These are phyloP conservation scores for Cantharis rustica DNA, from an alignment of 2,888 invertebrate species.

Conservation along the genomic window DNA sequence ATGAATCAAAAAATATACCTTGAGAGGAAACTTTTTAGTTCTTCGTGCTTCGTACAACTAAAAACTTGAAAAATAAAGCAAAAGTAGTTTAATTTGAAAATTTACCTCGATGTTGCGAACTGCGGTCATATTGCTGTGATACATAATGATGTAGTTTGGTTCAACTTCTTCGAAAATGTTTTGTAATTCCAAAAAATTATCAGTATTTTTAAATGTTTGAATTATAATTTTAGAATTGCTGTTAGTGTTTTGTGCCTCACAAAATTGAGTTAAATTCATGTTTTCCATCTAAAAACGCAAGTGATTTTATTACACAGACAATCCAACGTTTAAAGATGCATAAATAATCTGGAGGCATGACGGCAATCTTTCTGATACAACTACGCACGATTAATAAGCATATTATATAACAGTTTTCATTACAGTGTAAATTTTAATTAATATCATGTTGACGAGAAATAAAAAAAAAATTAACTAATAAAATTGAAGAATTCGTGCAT, in stretches of 20 bases:
- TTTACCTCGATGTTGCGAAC: conserved; percentile 86
- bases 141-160: conserved; percentile 87
- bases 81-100: not conserved
- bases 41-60: conserved; percentile 73
- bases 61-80: conserved; percentile 12
- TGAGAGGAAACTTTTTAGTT: conserved; percentile 60
- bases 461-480: no score
- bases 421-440: no score
- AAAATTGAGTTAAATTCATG: conserved; percentile 68
- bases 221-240: conserved; percentile 69
- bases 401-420: no score
- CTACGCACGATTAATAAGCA: no score
- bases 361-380: no score
- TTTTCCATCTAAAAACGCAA: conserved; percentile 64
- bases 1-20: conserved; percentile 90
- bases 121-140: conserved; percentile 85
- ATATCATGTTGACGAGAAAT: no score
- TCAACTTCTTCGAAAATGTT: conserved; percentile 67
- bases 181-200: conserved; percentile 74
- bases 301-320: not conserved
- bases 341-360: no score
- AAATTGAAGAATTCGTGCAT: no score
- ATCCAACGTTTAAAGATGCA: no score
- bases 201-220: conserved; percentile 77
- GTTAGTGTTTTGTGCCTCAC: conserved; percentile 57